Percentiles rank a stretch among this genome's conserved stretches.
Evolutionary conservation across 2,797 vertebrate species (phyloP).

Genomic region (Lagorchestes hirsutus): DNA sequence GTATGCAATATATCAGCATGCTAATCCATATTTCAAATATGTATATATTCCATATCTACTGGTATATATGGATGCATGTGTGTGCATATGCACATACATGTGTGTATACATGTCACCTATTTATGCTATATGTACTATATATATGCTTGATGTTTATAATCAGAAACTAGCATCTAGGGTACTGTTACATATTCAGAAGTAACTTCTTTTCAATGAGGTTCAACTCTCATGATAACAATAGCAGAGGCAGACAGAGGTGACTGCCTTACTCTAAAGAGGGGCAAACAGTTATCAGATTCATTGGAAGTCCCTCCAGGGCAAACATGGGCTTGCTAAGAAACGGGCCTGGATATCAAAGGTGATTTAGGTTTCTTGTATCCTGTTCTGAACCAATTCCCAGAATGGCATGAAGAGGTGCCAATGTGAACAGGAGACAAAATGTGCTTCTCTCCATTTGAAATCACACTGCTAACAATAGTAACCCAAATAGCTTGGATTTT

Average conservation of each 20-base stretch:
- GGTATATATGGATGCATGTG: too few species aligned
- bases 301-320: slow-evolving; percentile 77
- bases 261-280: slow-evolving; percentile 68
- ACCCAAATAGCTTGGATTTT: slow-evolving; percentile 73
- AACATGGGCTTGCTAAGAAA: slow-evolving; percentile 76
- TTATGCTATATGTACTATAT: neutral
- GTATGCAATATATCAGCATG: neutral
- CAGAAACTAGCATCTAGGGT: slow-evolving; percentile 69
- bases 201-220: slow-evolving; percentile 64
- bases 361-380: slow-evolving; percentile 81
- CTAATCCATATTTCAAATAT: neutral
- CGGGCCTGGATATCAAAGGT: slow-evolving; percentile 76
- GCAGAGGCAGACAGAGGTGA: slow-evolving; percentile 44
- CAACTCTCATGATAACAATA: slow-evolving; percentile 54
- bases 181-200: slow-evolving; percentile 76
- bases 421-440: slow-evolving; percentile 82
- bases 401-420: slow-evolving; percentile 79
- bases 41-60: neutral
- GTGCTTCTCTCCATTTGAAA: slow-evolving; percentile 80
- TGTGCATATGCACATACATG: too few species aligned
- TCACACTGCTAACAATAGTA: slow-evolving; percentile 73
- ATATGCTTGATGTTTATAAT: slow-evolving; percentile 78
- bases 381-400: slow-evolving; percentile 82
- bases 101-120: neutral
- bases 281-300: slow-evolving; percentile 78